phyloP scores from a whole-genome alignment of 1,140 invertebrate species.

The Lepidurus packardi region DNA sequence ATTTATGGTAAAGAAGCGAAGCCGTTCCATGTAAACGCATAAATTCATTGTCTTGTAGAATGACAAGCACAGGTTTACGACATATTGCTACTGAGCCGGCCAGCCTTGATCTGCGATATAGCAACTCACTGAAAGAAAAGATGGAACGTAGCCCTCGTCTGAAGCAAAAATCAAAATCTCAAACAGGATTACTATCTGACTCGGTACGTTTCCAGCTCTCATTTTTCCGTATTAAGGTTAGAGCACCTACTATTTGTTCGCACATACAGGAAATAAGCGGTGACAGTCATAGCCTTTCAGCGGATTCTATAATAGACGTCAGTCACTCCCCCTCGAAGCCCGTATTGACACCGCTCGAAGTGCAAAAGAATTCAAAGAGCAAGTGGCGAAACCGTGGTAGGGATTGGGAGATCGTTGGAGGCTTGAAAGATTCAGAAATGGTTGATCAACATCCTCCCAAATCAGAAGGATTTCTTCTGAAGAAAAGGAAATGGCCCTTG shows the following conservation, averaged over 20 bases:
- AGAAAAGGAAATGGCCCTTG: conserved; percentile 77
- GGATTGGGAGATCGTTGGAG: conserved; percentile 76
- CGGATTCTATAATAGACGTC: conserved; percentile 48
- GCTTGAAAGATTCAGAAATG: conserved; percentile 66
- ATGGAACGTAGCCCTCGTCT: conserved; percentile 34
- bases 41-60: not conserved
- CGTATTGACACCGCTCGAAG: conserved; percentile 40
- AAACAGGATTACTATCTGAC: conserved; percentile 37
- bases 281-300: conserved; percentile 56
- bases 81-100: conserved; percentile 41
- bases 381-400: conserved; percentile 52
- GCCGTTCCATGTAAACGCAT: not conserved
- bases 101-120: conserved; percentile 37
- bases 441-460: conserved; percentile 65
- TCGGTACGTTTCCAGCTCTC: conserved; percentile 34
- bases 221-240: no score
- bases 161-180: conserved; percentile 35
- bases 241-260: no score
- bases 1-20: not conserved
- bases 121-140: conserved; percentile 31
- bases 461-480: conserved; percentile 69
- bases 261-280: conserved; percentile 50
- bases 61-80: conserved; percentile 36
- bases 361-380: conserved; percentile 42
- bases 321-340: conserved; percentile 40